A percentile compares a stretch with the other conserved stretches of the same genome.
phyloP scores from a whole-genome alignment of 2,113 vertebrate species.

The Chaetodon auriga region DNA sequence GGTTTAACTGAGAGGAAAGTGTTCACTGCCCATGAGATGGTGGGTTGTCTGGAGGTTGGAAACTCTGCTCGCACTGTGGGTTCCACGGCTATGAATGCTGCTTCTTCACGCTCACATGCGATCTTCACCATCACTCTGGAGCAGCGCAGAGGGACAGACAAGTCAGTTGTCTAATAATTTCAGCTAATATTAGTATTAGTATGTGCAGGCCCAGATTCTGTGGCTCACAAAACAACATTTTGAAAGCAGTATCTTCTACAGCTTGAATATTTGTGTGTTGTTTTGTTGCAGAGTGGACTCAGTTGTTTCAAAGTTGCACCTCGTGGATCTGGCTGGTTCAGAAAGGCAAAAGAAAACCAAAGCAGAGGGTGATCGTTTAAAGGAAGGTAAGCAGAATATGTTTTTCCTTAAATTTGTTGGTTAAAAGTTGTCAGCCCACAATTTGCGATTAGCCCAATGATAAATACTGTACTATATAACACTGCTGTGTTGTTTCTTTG shows the following conservation, averaged over 20 bases:
- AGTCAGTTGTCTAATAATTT: constrained; percentile 82
- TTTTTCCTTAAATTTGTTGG: background rate
- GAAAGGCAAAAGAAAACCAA: constrained; percentile 99
- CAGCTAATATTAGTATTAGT: background rate
- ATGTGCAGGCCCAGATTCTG: background rate
- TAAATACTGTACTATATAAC: background rate
- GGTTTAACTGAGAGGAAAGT: constrained; percentile 92
- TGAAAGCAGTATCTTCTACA: background rate
- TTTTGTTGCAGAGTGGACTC: constrained; percentile 73
- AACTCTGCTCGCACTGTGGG: constrained; percentile 93
- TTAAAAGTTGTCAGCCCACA: background rate
- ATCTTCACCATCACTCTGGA: constrained; percentile 96
- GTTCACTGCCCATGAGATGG: constrained; percentile 86
- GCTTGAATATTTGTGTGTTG: constrained; percentile 8
- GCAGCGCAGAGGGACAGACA: constrained; percentile 89
- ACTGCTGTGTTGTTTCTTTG: background rate
- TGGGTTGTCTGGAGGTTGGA: constrained; percentile 92
- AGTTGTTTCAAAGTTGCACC: constrained; percentile 90
- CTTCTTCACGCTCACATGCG: constrained; percentile 95
- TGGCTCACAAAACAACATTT: background rate
- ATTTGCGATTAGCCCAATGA: background rate
- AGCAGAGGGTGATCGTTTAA: constrained; percentile 95
- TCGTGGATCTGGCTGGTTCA: constrained; percentile 97
- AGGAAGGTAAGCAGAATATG: constrained; percentile 88
- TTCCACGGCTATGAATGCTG: constrained; percentile 96